Evolutionary conservation across 2,888 invertebrate species (phyloP), one percentile per base, ranked within the genome.

Genomic region (Phyllotreta cruciferae): DNA sequence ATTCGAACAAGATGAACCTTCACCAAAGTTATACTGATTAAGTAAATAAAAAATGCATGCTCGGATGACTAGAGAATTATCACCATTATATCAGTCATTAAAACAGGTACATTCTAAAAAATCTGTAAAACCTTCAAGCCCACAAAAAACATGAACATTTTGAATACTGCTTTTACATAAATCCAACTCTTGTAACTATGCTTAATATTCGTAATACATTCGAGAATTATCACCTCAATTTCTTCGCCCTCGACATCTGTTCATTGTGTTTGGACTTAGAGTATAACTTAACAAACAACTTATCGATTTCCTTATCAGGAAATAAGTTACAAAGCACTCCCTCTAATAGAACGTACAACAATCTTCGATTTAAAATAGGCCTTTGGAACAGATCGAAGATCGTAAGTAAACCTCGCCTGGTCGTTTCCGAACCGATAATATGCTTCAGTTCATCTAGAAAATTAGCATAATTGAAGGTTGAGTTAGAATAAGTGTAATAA

Each of bases 351-450:
- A 96, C 94, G 75, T 92, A 91, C 54, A 92, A 83, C 56, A 96
- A 84, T 73, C 96, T 85, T 75, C 89, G 87, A 81, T 97, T 97
- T 61, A 96, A 87, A 72, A 90, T 87, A 70, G 91, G 89, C 71
- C 91, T 89, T 83, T 96, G 96, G 74, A 95, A 92, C 74, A 96
- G 85, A 75, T 94, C 93, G 79, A 95, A 95, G 34, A 96, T 89
- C 9, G 91, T 88, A 57, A 93, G 82, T 9, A 94, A 83, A 3
- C 96, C 96, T 71, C 91, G 85, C 14, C 93, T 85, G 2, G 93
- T 92, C 1, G 94, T 93, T 76, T 95, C 94, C 45, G 91, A 90
- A 0, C 96, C 96, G 62, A 96, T 90, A 71, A 97, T 89, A 76
- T 93, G 92, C 72, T 92, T 89, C 64, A 97, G 82, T 79, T 97